Conservation (phyloP, 2,888 invertebrate species). For the Xanthostigma xanthostigma region DNA sequence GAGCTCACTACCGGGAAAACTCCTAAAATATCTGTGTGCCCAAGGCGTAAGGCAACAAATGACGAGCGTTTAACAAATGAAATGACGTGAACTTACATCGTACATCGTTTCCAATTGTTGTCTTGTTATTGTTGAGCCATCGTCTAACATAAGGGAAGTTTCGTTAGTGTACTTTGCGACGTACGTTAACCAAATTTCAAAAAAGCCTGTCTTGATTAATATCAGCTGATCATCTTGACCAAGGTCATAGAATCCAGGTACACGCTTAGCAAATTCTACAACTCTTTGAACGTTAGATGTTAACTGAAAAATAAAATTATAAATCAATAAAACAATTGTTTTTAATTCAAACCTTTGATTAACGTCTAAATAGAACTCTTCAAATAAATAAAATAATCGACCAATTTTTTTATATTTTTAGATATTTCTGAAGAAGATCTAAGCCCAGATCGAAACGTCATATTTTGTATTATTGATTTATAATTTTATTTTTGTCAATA, state of each 20-base stretch:
- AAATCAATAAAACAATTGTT: too few relatives aligned
- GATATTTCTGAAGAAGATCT: too few relatives aligned
- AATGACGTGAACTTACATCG: constrained; percentile 48
- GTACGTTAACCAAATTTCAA: constrained; percentile 89
- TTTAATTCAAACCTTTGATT: too few relatives aligned
- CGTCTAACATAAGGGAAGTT: constrained; percentile 71
- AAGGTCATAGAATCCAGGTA: constrained; percentile 82
- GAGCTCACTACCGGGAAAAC: too few relatives aligned
- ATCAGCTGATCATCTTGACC: constrained; percentile 94
- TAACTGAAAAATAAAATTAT: constrained; percentile 37
- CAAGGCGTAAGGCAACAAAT: background rate
- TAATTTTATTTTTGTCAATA: too few relatives aligned
- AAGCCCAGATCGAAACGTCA: too few relatives aligned
- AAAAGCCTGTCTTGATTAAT: constrained; percentile 90
- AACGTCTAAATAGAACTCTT: too few relatives aligned
- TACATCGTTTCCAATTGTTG: constrained; percentile 77
- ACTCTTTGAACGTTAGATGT: constrained; percentile 86
- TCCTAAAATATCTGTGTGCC: too few relatives aligned
- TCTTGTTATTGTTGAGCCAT: constrained; percentile 70
- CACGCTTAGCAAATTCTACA: constrained; percentile 90
- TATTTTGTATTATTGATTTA: too few relatives aligned
- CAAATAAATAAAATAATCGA: too few relatives aligned
- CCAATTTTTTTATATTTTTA: too few relatives aligned
- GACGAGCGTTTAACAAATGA: background rate
- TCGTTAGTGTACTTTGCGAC: constrained; percentile 66